These are phyloP conservation scores for Cyprinella venusta DNA, from an alignment of 2,797 vertebrate species.

Conservation along the genomic window DNA sequence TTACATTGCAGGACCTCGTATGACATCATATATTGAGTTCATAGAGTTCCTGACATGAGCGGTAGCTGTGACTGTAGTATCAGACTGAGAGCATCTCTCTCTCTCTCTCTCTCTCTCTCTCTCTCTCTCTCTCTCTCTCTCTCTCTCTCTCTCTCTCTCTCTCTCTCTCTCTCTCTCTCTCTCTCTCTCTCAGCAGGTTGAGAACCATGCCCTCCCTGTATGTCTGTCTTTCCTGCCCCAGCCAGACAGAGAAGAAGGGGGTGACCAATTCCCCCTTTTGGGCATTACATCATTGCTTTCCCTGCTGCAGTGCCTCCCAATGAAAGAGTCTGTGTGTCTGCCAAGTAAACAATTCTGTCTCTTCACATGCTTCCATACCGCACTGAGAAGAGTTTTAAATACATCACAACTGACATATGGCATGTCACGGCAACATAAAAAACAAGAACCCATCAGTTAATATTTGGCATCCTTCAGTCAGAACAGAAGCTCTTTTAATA, in stretches of 20 bases:
- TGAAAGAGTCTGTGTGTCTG: constrained; percentile 6
- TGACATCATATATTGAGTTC: background rate
- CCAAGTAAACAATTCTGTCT: constrained; percentile 33
- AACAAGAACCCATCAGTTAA: background rate
- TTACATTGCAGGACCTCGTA: background rate
- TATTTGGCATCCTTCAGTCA: background rate
- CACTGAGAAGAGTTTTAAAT: constrained; percentile 13
- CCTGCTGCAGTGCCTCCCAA: constrained; percentile 52
- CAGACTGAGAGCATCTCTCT: background rate
- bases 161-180: background rate
- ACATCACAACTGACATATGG: constrained; percentile 27
- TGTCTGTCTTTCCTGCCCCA: constrained; percentile 11
- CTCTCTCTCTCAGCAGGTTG: background rate
- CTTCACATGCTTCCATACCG: background rate
- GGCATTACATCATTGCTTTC: constrained; percentile 58
- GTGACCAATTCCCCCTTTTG: background rate
- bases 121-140: background rate
- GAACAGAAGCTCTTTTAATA: background rate
- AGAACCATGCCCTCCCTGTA: background rate
- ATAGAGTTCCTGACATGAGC: background rate
- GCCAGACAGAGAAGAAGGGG: constrained; percentile 8
- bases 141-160: background rate
- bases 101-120: too few species aligned
- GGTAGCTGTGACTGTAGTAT: constrained; percentile 8
- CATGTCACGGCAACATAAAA: constrained; percentile 17